Base-by-base conservation (phyloP, 2,888 invertebrate genomes). In the Campoplex nolae region DNA sequence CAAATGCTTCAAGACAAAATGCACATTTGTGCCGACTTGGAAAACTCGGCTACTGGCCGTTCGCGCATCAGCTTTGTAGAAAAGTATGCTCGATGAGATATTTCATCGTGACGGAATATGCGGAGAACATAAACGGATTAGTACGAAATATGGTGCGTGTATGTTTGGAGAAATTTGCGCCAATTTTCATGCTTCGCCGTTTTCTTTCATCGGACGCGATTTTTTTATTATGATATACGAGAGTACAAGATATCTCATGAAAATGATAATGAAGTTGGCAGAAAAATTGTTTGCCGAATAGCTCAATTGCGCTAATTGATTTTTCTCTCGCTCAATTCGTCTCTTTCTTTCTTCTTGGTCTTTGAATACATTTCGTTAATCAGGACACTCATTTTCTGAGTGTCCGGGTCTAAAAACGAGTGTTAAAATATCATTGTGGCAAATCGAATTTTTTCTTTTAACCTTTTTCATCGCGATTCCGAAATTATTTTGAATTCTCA, bases 171-270 rank as follows among this genome's bases (percentile, higher is more conserved):
- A 89, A 88, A 89, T 76, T 89, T 88, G 89, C 85, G 88, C 89
- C 88, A 88, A 89, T 89, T 89, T 89, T 89, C 89, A 89, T 89
- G 89, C 79, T 89, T 84, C 87, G 87, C 84, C 82, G 87, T 88
- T 84, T 81, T 84, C 84, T 83, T 86, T 86, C 88, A 88, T 88
- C 89, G 81, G 84, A 73, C 84, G 84, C 85, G 88, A 87, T 88
- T 88, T 73, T 86, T 74, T 88, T 88, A 73, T 85, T 74, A 85
- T 83, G 82, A 77, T 88, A 87, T 86, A 86, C 73, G 13, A 67
- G 82, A 58, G 38, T 6, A 48, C 68, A 58, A 67, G 74, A 82
- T 67, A 82, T 71, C 77, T 88, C 84, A 89, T 89, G 86, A 89
- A 87, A 87, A 89, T 89, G 80, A 87, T 88, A 87, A 88, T 84